Base-by-base conservation (phyloP, 2,797 vertebrate genomes). In the Pitangus sulphuratus region DNA sequence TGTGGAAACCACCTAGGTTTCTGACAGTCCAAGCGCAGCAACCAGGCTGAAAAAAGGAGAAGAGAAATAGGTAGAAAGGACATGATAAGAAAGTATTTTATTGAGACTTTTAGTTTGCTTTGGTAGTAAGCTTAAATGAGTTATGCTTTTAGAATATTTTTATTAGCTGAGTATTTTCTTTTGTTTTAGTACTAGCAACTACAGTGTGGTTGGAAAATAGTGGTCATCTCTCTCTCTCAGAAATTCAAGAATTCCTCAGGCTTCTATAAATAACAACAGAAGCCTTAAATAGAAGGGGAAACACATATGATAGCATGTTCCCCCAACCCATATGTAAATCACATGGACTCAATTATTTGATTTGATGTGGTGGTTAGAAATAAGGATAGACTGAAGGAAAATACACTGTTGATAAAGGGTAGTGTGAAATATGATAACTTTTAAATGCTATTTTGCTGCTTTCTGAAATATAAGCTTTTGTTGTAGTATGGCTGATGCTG, bases 211-310 rank as follows among this genome's bases (percentile, higher is more conserved):
- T 91, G 91, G 92, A 94, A 93, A 93, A 84, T 28, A 65, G 39
- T 42, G 48, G 31, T 96, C 76, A 89, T 71, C 53, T 62, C 54
- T 74, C 10, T 79, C 35, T 69, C 74, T 78, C 74, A 78, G 91
- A 93, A 92, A 91, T 75, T 83, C 61, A 87, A 71, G 69, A 91
- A 86, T 96, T 84, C 54, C 19, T 91, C 62, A 44, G 30, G 70
- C 33, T 90, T 57, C 75, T 76, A 87, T 90, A 94, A 90, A 90
- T 96, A 95, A 77, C 45, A 84, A 20, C 33, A 77, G 66, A 86
- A 91, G 21, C 47, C 76, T 74, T 90, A 91, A 95, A 86, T 62
- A 93, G 76, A 85, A 94, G 47, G 54, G 72, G 93, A 93, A 95
- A 44, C 87, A 79, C 22, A 4, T 62, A 9, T 84, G 81, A 72